Percentiles rank a stretch among this genome's conserved stretches.
Evolutionary conservation across 1,140 invertebrate genomes (phyloP).

Genomic region (Ostrea denselamellosa): DNA sequence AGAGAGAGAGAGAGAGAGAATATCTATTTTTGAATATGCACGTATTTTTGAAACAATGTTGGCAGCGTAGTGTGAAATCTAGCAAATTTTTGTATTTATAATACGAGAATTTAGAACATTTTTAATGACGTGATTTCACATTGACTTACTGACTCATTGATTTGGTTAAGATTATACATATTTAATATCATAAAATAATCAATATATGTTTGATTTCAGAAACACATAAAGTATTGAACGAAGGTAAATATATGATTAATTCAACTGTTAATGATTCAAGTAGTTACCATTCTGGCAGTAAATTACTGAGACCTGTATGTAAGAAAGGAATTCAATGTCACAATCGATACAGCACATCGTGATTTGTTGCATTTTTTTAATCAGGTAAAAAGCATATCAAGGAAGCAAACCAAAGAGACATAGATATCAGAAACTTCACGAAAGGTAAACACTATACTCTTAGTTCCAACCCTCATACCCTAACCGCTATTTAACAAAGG

Average conservation of each 20-base stretch:
- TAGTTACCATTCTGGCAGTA: not conserved
- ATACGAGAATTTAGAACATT: too few relatives aligned
- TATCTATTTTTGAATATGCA: too few relatives aligned
- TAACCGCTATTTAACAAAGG: too few relatives aligned
- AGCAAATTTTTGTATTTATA: too few relatives aligned
- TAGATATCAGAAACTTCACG: not conserved
- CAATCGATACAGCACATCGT: not conserved
- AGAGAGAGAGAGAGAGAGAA: too few relatives aligned
- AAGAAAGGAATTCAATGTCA: not conserved
- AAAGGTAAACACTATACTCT: not conserved
- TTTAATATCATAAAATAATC: too few relatives aligned
- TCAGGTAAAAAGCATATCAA: conserved; percentile 17
- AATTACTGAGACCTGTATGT: not conserved
- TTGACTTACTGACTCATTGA: too few relatives aligned
- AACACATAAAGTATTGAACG: not conserved
- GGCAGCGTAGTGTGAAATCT: too few relatives aligned
- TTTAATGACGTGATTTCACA: too few relatives aligned
- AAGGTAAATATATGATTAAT: not conserved
- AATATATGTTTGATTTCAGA: not conserved
- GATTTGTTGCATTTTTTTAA: not conserved
- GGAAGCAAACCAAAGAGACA: conserved; percentile 23
- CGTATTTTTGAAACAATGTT: too few relatives aligned
- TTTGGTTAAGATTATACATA: too few relatives aligned
- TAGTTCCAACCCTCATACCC: not conserved
- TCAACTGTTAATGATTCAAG: not conserved